phyloP scores from a whole-genome alignment of 2,113 vertebrate species.

The Bubalus kerabau region DNA sequence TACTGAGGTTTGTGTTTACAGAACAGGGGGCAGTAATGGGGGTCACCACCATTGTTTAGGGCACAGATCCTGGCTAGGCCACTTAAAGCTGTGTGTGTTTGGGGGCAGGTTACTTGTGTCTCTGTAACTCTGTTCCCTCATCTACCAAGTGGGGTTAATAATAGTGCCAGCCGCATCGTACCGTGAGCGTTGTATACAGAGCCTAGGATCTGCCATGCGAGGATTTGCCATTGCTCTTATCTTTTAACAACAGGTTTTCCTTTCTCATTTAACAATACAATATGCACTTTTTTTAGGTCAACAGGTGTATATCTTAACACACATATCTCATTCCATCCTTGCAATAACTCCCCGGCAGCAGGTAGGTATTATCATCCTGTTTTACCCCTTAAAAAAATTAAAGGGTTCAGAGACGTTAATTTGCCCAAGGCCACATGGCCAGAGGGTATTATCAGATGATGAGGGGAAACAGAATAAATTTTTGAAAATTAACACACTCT shows the following conservation, averaged over 20 bases:
- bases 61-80: neutral
- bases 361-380: neutral
- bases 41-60: neutral
- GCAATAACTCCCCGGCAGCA: neutral
- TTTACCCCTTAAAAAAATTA: neutral
- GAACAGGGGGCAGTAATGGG: neutral
- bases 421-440: neutral
- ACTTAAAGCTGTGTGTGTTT: neutral
- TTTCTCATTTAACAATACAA: neutral
- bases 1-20: neutral
- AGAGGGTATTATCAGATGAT: neutral
- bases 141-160: neutral
- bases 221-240: neutral
- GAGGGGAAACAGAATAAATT: neutral
- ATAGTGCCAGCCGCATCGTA: fast-evolving
- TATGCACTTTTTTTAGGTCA: neutral
- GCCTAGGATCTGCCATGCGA: fast-evolving
- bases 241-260: neutral
- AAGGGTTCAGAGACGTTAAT: neutral
- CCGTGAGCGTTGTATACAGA: fast-evolving
- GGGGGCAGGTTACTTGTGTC: neutral
- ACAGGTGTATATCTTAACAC: no score
- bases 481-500: neutral
- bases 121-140: neutral
- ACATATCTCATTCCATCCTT: neutral